phyloP scores from a whole-genome alignment of 2,888 invertebrate species.

The Tipula unca region DNA sequence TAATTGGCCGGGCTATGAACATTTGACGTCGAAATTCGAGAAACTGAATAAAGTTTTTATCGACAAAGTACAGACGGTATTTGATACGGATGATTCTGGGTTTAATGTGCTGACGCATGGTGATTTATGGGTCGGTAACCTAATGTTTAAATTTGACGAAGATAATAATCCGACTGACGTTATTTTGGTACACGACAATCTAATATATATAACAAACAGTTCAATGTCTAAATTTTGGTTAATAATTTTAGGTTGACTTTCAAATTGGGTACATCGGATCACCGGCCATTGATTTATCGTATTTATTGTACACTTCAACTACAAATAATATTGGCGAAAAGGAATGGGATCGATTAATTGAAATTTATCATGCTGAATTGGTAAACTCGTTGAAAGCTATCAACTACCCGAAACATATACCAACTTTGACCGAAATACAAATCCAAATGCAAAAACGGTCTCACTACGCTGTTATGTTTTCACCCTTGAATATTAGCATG shows the following conservation, averaged over 20 bases:
- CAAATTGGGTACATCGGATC: not conserved
- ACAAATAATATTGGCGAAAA: not conserved
- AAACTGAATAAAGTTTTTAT: not conserved
- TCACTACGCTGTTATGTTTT: not conserved
- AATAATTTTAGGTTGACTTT: conserved; percentile 2
- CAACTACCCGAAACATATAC: not conserved
- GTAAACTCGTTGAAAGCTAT: not conserved
- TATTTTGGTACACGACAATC: conserved; percentile 26
- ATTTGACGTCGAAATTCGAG: not conserved
- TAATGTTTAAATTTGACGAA: conserved; percentile 37
- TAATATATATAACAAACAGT: not conserved
- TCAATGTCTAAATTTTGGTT: not conserved
- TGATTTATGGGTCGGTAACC: conserved; percentile 39
- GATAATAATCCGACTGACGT: conserved; percentile 31
- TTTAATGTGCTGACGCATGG: conserved; percentile 32
- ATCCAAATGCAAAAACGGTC: not conserved
- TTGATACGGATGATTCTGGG: not conserved
- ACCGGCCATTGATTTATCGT: not conserved
- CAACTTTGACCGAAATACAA: not conserved
- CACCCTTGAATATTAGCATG: not conserved
- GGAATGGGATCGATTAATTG: not conserved
- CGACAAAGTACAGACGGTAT: not conserved
- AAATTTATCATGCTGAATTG: not conserved
- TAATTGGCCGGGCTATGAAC: not conserved
- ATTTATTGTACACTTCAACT: not conserved